Evolutionary conservation across 2,113 vertebrate genomes (phyloP).

Genomic region (Dicerorhinus sumatrensis): DNA sequence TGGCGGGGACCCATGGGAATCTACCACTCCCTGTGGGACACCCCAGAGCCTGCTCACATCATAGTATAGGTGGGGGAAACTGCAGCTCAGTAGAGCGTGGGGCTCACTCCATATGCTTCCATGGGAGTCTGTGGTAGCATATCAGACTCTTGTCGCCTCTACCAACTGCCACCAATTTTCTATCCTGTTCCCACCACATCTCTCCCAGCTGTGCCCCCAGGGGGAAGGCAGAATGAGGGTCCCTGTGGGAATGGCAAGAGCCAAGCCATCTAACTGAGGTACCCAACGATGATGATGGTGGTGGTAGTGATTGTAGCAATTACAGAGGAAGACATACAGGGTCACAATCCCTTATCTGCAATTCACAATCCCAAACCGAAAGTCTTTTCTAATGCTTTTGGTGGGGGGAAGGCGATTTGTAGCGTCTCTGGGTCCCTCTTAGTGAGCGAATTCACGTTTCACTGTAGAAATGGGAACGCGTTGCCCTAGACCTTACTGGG

Average conservation of each 20-base stretch:
- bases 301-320: background rate
- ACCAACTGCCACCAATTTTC: background rate
- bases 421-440: background rate
- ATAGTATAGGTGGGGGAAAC: background rate
- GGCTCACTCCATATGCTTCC: background rate
- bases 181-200: background rate
- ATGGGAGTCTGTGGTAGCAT: background rate
- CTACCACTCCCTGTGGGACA: background rate
- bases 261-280: background rate
- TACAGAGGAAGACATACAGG: background rate
- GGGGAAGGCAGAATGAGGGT: background rate
- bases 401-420: background rate
- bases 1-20: background rate
- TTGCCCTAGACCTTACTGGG: rapidly evolving
- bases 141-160: background rate
- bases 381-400: background rate
- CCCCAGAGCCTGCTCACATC: background rate
- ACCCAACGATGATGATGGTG: background rate
- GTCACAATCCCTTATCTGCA: background rate
- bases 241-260: background rate
- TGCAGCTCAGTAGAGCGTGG: background rate
- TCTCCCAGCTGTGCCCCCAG: background rate
- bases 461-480: background rate
- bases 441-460: background rate
- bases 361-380: background rate